These are phyloP conservation scores for Meloidogyne hapla DNA, from an alignment of 1,140 invertebrate genomes.

Conservation along the genomic window DNA sequence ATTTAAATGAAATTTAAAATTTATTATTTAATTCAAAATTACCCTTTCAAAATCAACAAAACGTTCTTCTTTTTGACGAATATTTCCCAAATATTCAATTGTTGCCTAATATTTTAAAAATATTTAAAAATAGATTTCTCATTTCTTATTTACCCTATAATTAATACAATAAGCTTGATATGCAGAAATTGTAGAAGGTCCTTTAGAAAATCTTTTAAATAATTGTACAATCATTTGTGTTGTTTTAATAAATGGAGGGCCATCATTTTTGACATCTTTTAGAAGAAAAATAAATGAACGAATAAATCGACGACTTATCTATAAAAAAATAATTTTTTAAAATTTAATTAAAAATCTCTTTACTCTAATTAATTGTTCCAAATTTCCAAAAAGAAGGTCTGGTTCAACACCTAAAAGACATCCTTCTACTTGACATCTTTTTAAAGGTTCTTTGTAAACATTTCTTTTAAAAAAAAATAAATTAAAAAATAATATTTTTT, in stretches of 20 bases:
- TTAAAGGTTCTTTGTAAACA: constrained; percentile 75
- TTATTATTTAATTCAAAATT: not conserved
- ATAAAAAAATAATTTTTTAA: constrained; percentile 30
- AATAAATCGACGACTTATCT: constrained; percentile 74
- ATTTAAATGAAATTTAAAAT: no score
- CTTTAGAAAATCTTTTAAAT: constrained; percentile 68
- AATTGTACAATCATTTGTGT: constrained; percentile 70
- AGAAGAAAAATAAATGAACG: constrained; percentile 72
- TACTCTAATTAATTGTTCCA: constrained; percentile 74
- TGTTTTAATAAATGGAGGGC: constrained; percentile 65
- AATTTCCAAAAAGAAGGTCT: constrained; percentile 73
- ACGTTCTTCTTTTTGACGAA: constrained; percentile 58
- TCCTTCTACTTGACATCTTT: constrained; percentile 74
- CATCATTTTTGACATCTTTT: constrained; percentile 67
- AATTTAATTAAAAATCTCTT: not conserved
- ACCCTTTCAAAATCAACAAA: constrained; percentile 60
- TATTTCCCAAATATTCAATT: constrained; percentile 58
- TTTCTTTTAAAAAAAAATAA: no score
- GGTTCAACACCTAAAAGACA: constrained; percentile 74
- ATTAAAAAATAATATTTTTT: constrained; percentile 18
- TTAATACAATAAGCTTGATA: constrained; percentile 59
- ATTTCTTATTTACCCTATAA: constrained; percentile 35
- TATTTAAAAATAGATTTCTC: constrained; percentile 43
- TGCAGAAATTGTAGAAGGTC: constrained; percentile 60
- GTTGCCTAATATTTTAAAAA: constrained; percentile 42